These are phyloP conservation scores for Sinonovacula constricta DNA, from an alignment of 1,140 invertebrate genomes.

Conservation along the genomic window DNA sequence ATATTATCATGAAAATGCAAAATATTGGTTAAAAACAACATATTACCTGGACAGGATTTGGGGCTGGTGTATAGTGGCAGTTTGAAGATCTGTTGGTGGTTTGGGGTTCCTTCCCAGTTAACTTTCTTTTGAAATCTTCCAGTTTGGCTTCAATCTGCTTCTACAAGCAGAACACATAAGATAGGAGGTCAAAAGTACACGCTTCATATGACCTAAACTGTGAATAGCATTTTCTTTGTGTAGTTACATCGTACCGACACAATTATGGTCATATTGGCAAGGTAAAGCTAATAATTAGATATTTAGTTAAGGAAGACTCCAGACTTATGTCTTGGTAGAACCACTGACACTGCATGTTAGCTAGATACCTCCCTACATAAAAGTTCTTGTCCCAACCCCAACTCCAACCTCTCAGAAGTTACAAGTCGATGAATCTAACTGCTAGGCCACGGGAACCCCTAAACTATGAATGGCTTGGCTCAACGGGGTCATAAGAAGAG, in stretches of 20 bases:
- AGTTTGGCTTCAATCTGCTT: slow-evolving; percentile 54
- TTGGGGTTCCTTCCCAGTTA: slow-evolving; percentile 44
- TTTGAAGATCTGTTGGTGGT: not conserved
- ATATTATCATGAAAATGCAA: too few species aligned
- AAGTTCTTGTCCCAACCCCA: not conserved
- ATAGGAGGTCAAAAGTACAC: not conserved
- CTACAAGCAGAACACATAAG: slow-evolving; percentile 37
- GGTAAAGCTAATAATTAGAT: too few species aligned
- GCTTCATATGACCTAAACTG: too few species aligned
- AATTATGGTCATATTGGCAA: too few species aligned
- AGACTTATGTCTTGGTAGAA: too few species aligned
- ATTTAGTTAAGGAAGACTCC: not conserved
- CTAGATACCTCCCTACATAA: not conserved
- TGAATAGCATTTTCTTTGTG: not conserved
- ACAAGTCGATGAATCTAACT: not conserved
- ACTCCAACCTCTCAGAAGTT: not conserved
- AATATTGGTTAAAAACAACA: too few species aligned
- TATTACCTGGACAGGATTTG: too few species aligned
- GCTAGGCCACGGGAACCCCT: too few species aligned
- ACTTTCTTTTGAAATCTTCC: slow-evolving; percentile 56
- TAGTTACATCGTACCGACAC: too few species aligned
- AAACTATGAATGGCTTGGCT: too few species aligned
- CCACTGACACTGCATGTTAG: too few species aligned
- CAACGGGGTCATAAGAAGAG: too few species aligned
- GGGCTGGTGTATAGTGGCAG: slow-evolving; percentile 56